Percentiles rank a stretch among this genome's conserved stretches.
phyloP scores from a whole-genome alignment of 2,113 vertebrate genomes.

The Stomatorhinus ivindoensis region DNA sequence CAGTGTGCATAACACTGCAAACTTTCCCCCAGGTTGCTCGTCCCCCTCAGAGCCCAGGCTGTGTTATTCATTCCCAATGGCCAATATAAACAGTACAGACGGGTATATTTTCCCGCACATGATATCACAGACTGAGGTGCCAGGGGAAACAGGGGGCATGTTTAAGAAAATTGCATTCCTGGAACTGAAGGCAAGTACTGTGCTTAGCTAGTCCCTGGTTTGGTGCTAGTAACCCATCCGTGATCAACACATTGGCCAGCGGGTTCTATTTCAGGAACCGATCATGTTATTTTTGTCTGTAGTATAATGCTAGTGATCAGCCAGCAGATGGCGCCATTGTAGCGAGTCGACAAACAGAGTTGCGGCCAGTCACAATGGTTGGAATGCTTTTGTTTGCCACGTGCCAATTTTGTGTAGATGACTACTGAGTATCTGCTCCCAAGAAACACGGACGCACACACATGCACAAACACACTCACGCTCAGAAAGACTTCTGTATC shows the following conservation, averaged over 20 bases:
- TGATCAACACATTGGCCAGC: no score
- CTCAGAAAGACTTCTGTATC: not conserved
- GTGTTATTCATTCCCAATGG: not conserved
- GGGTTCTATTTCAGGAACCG: not conserved
- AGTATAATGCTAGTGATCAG: not conserved
- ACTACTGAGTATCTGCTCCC: not conserved
- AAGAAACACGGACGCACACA: not conserved
- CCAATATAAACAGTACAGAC: not conserved
- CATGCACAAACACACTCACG: not conserved
- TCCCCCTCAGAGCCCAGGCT: not conserved
- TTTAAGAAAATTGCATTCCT: not conserved
- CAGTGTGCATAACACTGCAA: not conserved
- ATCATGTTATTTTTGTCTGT: not conserved
- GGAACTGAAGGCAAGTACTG: not conserved
- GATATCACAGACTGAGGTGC: not conserved
- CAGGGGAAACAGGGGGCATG: not conserved
- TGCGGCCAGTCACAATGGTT: not conserved
- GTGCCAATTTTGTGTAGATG: not conserved
- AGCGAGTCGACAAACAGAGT: not conserved
- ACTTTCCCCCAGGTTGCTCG: not conserved
- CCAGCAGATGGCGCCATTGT: slow-evolving; percentile 9
- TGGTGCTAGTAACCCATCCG: not conserved
- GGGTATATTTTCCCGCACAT: not conserved
- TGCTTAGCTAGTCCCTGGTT: not conserved
- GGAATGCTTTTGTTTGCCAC: not conserved